Percentiles rank a stretch among this genome's conserved stretches.
These are phyloP conservation scores for Xiphorhynchus elegans DNA, from an alignment of 2,113 vertebrate genomes.

Conservation along the genomic window DNA sequence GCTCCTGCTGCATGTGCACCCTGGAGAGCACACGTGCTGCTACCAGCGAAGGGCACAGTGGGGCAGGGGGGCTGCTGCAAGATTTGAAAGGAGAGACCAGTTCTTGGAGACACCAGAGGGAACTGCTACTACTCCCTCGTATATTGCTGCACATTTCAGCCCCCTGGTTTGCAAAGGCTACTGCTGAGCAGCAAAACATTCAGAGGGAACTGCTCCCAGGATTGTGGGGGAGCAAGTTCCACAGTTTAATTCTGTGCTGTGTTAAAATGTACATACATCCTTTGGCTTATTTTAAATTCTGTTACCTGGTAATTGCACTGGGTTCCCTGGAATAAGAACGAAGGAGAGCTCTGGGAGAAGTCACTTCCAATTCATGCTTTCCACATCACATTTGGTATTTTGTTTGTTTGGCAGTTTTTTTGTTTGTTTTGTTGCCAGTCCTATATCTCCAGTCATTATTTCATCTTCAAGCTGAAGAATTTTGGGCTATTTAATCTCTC, in stretches of 20 bases:
- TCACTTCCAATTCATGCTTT: not conserved
- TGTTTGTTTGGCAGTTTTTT: not conserved
- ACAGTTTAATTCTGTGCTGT: not conserved
- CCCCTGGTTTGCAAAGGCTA: not conserved
- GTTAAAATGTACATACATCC: not conserved
- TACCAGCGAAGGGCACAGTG: rapidly evolving
- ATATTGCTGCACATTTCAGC: not conserved
- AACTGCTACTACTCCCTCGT: not conserved
- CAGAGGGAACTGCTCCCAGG: not conserved
- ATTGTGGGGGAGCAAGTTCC: not conserved
- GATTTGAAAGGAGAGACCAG: not conserved
- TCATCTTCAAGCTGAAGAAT: not conserved
- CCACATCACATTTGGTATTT: not conserved
- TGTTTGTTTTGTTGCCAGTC: not conserved
- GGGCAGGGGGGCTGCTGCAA: too few relatives aligned
- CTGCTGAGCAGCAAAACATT: not conserved
- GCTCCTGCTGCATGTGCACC: not conserved
- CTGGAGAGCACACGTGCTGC: not conserved
- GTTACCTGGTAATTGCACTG: not conserved
- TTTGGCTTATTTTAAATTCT: not conserved
- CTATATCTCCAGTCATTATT: not conserved
- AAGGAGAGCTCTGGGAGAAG: not conserved
- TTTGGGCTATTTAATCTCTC: not conserved
- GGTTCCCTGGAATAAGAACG: not conserved
- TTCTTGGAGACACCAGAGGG: not conserved